phyloP scores from a whole-genome alignment of 2,113 vertebrate species.

The Neodontobutis hainanensis region DNA sequence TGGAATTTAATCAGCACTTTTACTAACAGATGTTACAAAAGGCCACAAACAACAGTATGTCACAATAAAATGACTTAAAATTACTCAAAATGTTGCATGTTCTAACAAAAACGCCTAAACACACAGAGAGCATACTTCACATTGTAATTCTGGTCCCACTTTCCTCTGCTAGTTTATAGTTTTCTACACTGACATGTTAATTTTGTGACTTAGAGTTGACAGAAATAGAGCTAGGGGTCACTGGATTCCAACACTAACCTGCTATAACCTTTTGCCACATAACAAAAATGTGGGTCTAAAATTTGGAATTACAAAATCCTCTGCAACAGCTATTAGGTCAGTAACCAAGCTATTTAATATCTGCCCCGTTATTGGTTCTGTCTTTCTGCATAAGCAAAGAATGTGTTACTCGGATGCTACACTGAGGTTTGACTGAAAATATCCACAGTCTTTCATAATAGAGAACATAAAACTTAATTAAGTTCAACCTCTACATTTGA shows the following conservation, averaged over 20 bases:
- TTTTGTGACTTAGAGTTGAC: constrained; percentile 30
- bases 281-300: not conserved
- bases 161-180: not conserved
- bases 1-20: no score
- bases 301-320: no score
- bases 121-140: not conserved
- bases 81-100: no score
- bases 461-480: not conserved
- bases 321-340: no score
- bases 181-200: not conserved
- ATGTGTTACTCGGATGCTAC: not conserved
- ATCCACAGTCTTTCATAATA: constrained; percentile 1
- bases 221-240: constrained; percentile 18
- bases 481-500: not conserved
- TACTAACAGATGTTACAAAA: no score
- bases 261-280: not conserved
- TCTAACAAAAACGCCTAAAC: not conserved
- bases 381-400: no score
- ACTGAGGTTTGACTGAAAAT: not conserved
- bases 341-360: no score
- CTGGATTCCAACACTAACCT: constrained; percentile 25
- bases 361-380: not conserved
- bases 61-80: no score
- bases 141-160: not conserved
- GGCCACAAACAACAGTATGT: no score